Evolutionary conservation across 2,888 invertebrate species (phyloP), one percentile per base, ranked within the genome.

Genomic region (Metopia argyrocephala): DNA sequence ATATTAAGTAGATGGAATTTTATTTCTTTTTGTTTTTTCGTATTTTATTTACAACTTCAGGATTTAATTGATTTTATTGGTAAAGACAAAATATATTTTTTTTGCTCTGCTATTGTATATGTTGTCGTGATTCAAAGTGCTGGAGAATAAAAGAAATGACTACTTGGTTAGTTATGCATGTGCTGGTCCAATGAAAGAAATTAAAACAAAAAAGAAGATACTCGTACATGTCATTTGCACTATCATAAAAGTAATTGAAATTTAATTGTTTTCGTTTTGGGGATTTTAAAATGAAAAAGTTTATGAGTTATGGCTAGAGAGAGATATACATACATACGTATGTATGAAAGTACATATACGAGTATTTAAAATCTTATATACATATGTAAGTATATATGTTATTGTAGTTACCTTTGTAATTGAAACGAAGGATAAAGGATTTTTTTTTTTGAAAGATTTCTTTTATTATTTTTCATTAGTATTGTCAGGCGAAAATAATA

Each of bases 181-280:
- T 48, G 50, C 50, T 50, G 5, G 6, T 50, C 15, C 28, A 31
- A 65, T 20, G 1, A 6, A 21, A 27, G 5, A 21, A 38, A 54
- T 20, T 21, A 23, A 6, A 25, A 62, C 12, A 25, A 20, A 46
- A 21, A 15, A 18, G 18, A 64, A 27, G 5, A 18, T 48, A 46
- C 28, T 50, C 6, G n/a, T 31, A 7, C 27, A 56, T 64, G 76
- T 69, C 69, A 61, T 38, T 76, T 69, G 50, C 64, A 71, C 57
- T 31, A 23, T 5, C 21, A 46, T 21, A 45, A 31, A 70, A 31
- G 65, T 71, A 66, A 78, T 71, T 71, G 59, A 71, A 71, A 59
- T 78, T 71, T 64, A 57, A 76, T 76, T 70, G 64, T 59, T 50
- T 70, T 70, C 27, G 45, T 54, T 12, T 54, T 54, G 28, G 68